Conservation (phyloP, 2,113 vertebrate genomes). For the Gnathonemus echidnorhynchus region DNA sequence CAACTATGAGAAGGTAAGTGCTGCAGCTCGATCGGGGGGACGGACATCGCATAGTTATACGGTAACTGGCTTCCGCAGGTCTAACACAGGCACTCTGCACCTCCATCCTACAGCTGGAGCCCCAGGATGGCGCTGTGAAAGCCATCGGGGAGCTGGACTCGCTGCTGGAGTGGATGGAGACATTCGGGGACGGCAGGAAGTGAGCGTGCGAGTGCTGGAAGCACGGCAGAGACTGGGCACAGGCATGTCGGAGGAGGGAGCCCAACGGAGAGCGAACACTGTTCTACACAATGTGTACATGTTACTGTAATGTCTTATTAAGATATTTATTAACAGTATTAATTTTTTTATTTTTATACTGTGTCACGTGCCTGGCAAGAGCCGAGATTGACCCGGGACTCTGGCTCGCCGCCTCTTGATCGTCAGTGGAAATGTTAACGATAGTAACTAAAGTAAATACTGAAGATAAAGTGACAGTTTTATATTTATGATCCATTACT, state of each 20-base stretch:
- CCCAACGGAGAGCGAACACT: neutral
- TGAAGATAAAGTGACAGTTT: neutral
- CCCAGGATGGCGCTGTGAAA: conserved; percentile 64
- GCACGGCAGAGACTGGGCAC: neutral
- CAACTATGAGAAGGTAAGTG: conserved; percentile 51
- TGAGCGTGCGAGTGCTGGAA: neutral
- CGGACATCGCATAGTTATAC: neutral
- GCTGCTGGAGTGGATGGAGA: conserved; percentile 76
- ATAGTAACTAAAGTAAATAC: neutral
- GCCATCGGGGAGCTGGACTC: conserved; percentile 80
- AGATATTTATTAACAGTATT: neutral
- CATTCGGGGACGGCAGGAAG: conserved; percentile 24
- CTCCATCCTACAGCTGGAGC: conserved; percentile 64
- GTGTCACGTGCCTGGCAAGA: neutral
- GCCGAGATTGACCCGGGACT: neutral
- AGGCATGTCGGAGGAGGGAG: neutral
- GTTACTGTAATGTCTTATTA: neutral
- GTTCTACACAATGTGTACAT: neutral
- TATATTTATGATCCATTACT: neutral
- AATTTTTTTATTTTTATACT: neutral
- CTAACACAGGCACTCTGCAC: neutral
- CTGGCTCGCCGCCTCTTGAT: neutral
- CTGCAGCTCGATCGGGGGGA: neutral
- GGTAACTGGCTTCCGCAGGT: neutral
- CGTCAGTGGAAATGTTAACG: neutral